phyloP scores from a whole-genome alignment of 2,888 invertebrate genomes.

The Drosophila mayaguana region DNA sequence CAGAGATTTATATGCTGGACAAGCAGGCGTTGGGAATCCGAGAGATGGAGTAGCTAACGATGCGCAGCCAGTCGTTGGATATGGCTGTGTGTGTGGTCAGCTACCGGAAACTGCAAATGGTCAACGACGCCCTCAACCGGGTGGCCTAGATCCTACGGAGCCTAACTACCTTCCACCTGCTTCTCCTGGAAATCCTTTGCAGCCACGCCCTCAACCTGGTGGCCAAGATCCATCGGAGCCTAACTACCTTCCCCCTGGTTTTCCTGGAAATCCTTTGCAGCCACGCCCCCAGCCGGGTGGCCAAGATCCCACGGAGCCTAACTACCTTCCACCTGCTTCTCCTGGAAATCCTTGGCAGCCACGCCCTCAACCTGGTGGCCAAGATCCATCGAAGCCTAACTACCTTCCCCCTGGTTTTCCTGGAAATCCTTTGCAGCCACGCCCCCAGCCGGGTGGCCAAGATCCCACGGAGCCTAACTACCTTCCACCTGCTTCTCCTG shows the following conservation, averaged over 20 bases:
- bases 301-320: background rate
- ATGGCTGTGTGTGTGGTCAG: background rate
- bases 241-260: conserved; percentile 7
- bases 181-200: conserved; percentile 1
- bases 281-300: conserved; percentile 17
- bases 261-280: conserved; percentile 9
- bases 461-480: background rate
- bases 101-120: background rate
- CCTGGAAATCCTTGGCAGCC: conserved; percentile 15
- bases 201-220: conserved; percentile 23
- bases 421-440: conserved; percentile 18
- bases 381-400: background rate
- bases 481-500: conserved; percentile 1
- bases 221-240: background rate
- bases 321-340: conserved; percentile 8
- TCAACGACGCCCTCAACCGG: conserved; percentile 14
- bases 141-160: background rate
- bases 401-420: conserved; percentile 7
- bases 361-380: conserved; percentile 7
- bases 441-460: conserved; percentile 6
- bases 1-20: background rate
- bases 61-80: background rate
- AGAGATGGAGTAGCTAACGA: background rate
- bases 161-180: conserved; percentile 6
- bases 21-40: background rate